Conservation (phyloP, 2,888 invertebrate genomes). For the Patella depressa region DNA sequence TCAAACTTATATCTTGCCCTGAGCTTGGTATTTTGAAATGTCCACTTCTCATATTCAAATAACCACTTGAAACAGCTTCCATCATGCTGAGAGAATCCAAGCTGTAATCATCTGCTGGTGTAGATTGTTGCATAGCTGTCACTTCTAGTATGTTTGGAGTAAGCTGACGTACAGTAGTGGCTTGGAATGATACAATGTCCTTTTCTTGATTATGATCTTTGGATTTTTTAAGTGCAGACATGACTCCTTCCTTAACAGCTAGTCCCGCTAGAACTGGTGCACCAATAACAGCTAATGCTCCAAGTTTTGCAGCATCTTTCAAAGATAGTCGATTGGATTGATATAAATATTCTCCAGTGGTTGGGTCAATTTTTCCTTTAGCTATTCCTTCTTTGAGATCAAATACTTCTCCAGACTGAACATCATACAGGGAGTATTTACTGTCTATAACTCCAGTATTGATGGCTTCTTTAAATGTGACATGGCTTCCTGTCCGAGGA, state of each 20-base stretch:
- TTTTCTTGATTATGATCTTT: conserved; percentile 18
- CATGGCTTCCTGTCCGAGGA: conserved; percentile 80
- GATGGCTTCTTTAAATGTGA: conserved; percentile 75
- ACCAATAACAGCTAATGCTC: conserved; percentile 85
- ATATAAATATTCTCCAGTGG: conserved; percentile 83
- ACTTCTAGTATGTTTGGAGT: conserved; percentile 53
- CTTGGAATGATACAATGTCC: conserved; percentile 37
- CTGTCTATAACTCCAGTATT: conserved; percentile 51
- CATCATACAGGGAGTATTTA: conserved; percentile 57
- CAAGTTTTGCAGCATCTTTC: conserved; percentile 78
- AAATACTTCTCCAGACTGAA: conserved; percentile 80
- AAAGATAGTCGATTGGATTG: conserved; percentile 81
- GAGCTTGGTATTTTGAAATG: conserved; percentile 84
- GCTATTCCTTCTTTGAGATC: conserved; percentile 74
- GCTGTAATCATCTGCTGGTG: conserved; percentile 23
- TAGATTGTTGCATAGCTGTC: conserved; percentile 40
- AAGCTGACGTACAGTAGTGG: conserved; percentile 43
- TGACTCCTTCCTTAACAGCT: conserved; percentile 41
- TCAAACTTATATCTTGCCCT: conserved; percentile 84
- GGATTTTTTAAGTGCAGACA: conserved; percentile 25
- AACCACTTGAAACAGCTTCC: conserved; percentile 74
- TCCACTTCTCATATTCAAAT: conserved; percentile 84
- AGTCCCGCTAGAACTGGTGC: conserved; percentile 75
- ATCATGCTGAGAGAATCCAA: conserved; percentile 50
- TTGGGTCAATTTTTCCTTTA: conserved; percentile 76